phyloP scores from a whole-genome alignment of 2,113 vertebrate genomes.

The Castor canadensis region DNA sequence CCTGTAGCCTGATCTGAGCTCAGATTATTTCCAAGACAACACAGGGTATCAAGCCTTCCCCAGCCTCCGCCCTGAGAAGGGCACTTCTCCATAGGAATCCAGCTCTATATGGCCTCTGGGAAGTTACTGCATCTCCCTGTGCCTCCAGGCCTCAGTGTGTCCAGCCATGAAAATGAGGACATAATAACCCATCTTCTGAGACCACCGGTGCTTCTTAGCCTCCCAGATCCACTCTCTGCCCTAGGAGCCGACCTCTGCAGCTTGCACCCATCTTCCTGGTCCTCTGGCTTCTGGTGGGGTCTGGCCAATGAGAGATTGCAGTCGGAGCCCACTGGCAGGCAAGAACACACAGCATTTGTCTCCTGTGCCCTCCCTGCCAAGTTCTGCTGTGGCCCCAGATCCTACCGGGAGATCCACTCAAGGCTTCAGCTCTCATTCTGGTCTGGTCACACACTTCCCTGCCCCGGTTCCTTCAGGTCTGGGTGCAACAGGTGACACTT shows the following conservation, averaged over 20 bases:
- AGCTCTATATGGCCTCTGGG: background rate
- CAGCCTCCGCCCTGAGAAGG: background rate
- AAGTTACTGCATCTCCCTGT: background rate
- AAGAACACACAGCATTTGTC: background rate
- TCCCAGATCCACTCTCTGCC: background rate
- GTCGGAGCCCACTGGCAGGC: background rate
- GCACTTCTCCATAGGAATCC: background rate
- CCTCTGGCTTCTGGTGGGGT: background rate
- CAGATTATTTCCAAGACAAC: background rate
- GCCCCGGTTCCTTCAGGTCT: background rate
- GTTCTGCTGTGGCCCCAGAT: background rate
- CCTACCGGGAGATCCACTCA: background rate
- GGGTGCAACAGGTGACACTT: background rate
- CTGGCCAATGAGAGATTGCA: background rate
- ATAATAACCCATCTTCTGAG: background rate
- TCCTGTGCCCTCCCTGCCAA: background rate
- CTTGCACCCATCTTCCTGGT: background rate
- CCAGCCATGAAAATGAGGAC: background rate
- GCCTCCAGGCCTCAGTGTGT: background rate
- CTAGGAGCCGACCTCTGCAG: background rate
- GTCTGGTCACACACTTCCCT: background rate
- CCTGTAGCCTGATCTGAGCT: background rate
- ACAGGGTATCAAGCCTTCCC: background rate
- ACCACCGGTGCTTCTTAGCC: background rate
- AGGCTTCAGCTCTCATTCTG: background rate